phyloP scores from a whole-genome alignment of 1,140 invertebrate genomes.

The Drosophila varians region DNA sequence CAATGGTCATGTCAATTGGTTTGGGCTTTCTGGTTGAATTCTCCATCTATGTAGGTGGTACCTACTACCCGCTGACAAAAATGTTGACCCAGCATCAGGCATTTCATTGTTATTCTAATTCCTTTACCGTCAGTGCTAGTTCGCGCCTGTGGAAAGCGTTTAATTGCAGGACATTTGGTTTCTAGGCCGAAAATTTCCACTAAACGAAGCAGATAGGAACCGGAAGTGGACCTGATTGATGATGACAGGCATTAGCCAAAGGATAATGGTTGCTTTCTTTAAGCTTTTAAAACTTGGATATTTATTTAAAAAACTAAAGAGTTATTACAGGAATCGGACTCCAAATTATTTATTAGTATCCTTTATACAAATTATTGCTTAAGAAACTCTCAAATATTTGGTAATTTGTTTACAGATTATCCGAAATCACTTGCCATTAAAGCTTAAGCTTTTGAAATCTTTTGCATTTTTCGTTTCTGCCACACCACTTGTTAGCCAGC shows the following conservation, averaged over 20 bases:
- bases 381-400: not conserved
- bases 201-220: slow-evolving; percentile 28
- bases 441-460: not conserved
- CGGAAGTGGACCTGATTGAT: slow-evolving; percentile 55
- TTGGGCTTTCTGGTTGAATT: slow-evolving; percentile 56
- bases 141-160: slow-evolving; percentile 53
- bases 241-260: slow-evolving; percentile 25
- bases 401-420: not conserved
- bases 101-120: slow-evolving; percentile 75
- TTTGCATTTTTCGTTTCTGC: slow-evolving; percentile 5
- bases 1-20: slow-evolving; percentile 72
- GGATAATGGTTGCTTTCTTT: not conserved
- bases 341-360: no score
- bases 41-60: slow-evolving; percentile 50
- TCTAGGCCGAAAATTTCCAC: slow-evolving; percentile 35
- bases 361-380: not conserved
- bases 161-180: slow-evolving; percentile 49
- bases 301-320: not conserved
- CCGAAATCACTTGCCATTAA: not conserved
- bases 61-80: slow-evolving; percentile 5
- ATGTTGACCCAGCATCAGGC: slow-evolving; percentile 42
- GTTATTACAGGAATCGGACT: not conserved
- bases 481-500: not conserved
- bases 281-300: not conserved
- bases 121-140: slow-evolving; percentile 36